Percentiles rank a stretch among this genome's conserved stretches.
Conservation (phyloP, 2,888 invertebrate genomes). For the Caenorhabditis uteleia region DNA sequence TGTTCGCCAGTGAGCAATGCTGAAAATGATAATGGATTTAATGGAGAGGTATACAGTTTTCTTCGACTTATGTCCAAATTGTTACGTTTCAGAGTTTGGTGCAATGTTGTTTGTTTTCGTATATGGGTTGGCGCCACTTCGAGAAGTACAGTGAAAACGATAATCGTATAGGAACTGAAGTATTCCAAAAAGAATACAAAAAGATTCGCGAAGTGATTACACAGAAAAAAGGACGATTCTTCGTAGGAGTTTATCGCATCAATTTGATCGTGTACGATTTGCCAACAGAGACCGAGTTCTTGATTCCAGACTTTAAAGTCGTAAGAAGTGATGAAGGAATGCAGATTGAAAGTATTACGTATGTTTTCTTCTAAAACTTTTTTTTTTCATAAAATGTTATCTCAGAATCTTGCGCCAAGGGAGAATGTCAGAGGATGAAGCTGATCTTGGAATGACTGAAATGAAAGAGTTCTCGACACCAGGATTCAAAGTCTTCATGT, state of each 20-base stretch:
- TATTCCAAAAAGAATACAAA: background rate
- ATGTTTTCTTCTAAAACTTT: background rate
- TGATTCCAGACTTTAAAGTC: background rate
- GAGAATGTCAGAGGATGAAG: background rate
- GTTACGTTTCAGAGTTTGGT: background rate
- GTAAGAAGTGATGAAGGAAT: slow-evolving; percentile 10
- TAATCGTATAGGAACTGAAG: too few species aligned
- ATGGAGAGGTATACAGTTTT: too few species aligned
- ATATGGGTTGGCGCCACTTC: background rate
- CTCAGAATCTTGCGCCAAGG: slow-evolving; percentile 26
- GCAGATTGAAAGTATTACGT: slow-evolving; percentile 9
- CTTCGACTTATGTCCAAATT: too few species aligned
- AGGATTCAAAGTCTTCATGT: slow-evolving; percentile 8
- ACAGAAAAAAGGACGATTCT: slow-evolving; percentile 6
- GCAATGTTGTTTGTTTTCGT: background rate
- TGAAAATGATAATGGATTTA: background rate
- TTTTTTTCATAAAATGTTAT: background rate
- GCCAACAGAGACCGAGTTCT: background rate
- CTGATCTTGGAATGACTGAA: slow-evolving; percentile 9
- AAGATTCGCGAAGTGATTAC: background rate
- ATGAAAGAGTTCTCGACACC: slow-evolving; percentile 8
- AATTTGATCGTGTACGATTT: background rate
- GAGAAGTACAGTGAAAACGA: background rate
- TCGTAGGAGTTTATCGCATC: slow-evolving; percentile 10
- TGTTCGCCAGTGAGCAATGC: slow-evolving; percentile 11